A percentile compares a stretch with the other conserved stretches of the same genome.
Conservation (phyloP, 1,140 invertebrate species). For the Nephotettix cincticeps region DNA sequence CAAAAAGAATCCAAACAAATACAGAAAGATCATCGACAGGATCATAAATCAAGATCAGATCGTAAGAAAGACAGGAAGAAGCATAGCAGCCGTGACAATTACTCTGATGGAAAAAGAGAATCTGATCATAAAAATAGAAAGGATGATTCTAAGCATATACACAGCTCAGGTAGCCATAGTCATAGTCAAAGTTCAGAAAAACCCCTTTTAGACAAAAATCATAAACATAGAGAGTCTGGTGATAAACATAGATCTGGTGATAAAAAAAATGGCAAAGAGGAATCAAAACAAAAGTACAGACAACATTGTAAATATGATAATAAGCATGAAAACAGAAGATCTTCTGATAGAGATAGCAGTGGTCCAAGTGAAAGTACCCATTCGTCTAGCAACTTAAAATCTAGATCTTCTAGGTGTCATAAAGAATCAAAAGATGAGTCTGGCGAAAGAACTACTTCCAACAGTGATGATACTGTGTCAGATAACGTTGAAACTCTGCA, state of each 20-base stretch:
- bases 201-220: background rate
- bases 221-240: background rate
- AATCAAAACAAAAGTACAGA: conserved; percentile 14
- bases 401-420: background rate
- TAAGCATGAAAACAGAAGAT: conserved; percentile 27
- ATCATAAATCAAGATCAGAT: background rate
- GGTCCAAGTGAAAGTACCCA: conserved; percentile 22
- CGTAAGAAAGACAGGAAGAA: background rate
- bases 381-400: background rate
- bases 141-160: background rate
- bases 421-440: background rate
- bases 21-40: no score
- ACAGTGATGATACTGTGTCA: background rate
- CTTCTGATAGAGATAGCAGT: conserved; percentile 36
- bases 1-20: background rate
- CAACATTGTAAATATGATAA: conserved; percentile 30
- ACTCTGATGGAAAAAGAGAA: conserved; percentile 43
- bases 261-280: conserved; percentile 25
- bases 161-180: conserved; percentile 15
- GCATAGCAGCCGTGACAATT: conserved; percentile 34
- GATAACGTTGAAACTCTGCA: background rate
- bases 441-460: background rate
- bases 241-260: background rate
- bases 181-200: conserved; percentile 15
- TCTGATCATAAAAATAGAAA: conserved; percentile 21